Percentiles rank a stretch among this genome's conserved stretches.
These are phyloP conservation scores for Gymnothorax javanicus DNA, from an alignment of 2,797 vertebrate species.

Conservation along the genomic window DNA sequence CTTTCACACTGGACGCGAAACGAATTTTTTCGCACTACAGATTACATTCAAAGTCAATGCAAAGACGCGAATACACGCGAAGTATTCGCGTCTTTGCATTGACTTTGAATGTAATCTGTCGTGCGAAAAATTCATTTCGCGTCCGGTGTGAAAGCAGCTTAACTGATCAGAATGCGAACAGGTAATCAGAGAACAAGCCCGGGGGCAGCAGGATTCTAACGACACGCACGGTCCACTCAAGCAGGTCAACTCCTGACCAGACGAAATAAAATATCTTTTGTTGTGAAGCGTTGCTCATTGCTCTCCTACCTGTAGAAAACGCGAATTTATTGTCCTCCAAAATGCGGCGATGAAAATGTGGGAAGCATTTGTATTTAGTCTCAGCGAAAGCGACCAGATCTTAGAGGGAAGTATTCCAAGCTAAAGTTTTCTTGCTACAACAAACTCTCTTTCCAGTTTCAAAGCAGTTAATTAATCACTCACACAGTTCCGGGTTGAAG, in stretches of 20 bases:
- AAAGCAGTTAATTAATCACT: slow-evolving; percentile 49
- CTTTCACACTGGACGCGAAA: too few relatives aligned
- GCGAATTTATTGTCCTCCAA: slow-evolving; percentile 32
- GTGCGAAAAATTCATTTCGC: too few relatives aligned
- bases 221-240: neutral
- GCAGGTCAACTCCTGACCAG: neutral
- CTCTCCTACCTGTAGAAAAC: slow-evolving; percentile 64
- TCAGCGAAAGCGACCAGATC: neutral
- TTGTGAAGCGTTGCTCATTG: neutral
- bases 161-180: neutral
- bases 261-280: slow-evolving; percentile 27
- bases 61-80: too few relatives aligned
- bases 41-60: too few relatives aligned
- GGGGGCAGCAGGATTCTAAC: neutral
- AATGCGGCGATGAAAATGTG: slow-evolving; percentile 1
- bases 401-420: slow-evolving; percentile 19
- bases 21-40: too few relatives aligned
- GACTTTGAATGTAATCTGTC: too few relatives aligned
- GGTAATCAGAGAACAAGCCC: neutral
- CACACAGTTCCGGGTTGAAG: slow-evolving; percentile 74
- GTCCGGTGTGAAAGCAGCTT: too few relatives aligned
- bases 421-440: slow-evolving; percentile 25
- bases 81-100: too few relatives aligned
- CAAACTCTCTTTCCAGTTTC: slow-evolving; percentile 42
- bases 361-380: slow-evolving; percentile 34